phyloP scores from a whole-genome alignment of 2,797 vertebrate genomes.

The Halcyon leucocephala region DNA sequence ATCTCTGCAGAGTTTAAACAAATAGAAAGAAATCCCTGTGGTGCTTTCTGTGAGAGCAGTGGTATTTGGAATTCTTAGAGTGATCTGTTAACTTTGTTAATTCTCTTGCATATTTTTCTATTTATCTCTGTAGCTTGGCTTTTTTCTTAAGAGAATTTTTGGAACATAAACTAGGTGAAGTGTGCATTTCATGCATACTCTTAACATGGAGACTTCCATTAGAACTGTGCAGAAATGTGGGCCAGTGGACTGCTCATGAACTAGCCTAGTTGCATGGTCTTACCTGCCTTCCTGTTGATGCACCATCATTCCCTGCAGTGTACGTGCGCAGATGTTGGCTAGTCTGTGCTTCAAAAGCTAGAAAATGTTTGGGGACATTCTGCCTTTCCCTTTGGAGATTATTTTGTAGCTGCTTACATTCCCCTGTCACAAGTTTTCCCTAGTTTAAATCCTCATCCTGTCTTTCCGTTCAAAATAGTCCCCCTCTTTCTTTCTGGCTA shows the following conservation, averaged over 20 bases:
- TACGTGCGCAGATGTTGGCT: not conserved
- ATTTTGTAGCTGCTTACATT: not conserved
- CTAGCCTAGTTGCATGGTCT: not conserved
- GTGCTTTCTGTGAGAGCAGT: slow-evolving; percentile 4
- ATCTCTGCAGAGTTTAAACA: slow-evolving; percentile 31
- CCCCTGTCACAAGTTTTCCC: not conserved
- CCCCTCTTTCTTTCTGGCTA: not conserved
- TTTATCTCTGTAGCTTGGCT: not conserved
- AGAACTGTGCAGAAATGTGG: not conserved
- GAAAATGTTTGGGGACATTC: not conserved
- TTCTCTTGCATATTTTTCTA: not conserved
- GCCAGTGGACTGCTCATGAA: not conserved
- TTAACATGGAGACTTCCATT: not conserved
- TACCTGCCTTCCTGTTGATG: not conserved
- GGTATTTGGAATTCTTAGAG: not conserved
- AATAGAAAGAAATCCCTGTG: slow-evolving; percentile 37
- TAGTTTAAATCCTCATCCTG: not conserved
- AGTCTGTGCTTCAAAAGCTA: not conserved
- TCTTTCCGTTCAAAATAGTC: not conserved
- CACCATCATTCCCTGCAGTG: not conserved
- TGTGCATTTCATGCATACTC: not conserved
- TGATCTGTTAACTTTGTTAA: not conserved
- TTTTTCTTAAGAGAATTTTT: not conserved
- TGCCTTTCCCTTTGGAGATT: not conserved
- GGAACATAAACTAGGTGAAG: not conserved